These are phyloP conservation scores for Brachypodius melanocephalos DNA, from an alignment of 2,113 vertebrate genomes.

Conservation along the genomic window DNA sequence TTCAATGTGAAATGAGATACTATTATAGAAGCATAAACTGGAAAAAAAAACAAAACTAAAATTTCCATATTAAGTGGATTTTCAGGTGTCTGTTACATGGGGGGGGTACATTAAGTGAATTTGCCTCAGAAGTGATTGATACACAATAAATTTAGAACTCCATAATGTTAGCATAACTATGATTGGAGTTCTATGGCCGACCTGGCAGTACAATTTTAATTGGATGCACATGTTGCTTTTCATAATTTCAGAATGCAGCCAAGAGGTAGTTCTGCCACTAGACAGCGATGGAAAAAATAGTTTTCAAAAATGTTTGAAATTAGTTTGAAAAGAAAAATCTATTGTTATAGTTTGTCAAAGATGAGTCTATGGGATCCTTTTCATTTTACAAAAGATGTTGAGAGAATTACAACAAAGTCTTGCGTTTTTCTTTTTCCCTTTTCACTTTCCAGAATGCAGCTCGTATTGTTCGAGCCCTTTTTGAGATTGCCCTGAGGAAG, in stretches of 20 bases:
- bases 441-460: constrained; percentile 86
- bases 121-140: not conserved
- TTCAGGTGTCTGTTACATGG: not conserved
- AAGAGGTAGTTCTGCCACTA: not conserved
- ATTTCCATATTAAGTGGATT: not conserved
- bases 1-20: not conserved
- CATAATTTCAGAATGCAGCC: not conserved
- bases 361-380: not conserved
- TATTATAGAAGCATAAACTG: not conserved
- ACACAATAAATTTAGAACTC: not conserved
- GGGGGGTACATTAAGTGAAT: not conserved
- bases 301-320: not conserved
- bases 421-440: not conserved
- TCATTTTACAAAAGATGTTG: constrained; percentile 1
- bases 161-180: not conserved
- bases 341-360: constrained; percentile 1
- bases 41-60: not conserved
- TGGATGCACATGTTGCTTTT: not conserved
- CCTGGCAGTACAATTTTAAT: not conserved
- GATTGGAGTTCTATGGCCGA: not conserved
- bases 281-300: not conserved
- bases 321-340: not conserved
- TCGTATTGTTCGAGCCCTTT: constrained; percentile 93
- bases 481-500: constrained; percentile 94
- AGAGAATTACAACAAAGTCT: not conserved